Evolutionary conservation across 1,140 invertebrate species (phyloP).

Genomic region (Pteromalus puparum): DNA sequence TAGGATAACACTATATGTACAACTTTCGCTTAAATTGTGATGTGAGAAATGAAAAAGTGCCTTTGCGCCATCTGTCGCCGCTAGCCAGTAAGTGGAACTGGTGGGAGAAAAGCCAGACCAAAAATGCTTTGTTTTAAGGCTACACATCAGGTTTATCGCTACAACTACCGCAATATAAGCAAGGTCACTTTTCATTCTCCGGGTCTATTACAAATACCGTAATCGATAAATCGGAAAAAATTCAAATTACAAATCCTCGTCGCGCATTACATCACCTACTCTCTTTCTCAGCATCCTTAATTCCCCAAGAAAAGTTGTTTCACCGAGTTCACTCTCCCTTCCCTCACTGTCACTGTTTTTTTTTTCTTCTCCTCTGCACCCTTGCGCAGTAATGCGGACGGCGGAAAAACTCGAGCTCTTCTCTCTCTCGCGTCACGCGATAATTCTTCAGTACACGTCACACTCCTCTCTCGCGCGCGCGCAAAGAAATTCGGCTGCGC

Average conservation of each 20-base stretch:
- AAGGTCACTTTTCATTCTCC: too few relatives aligned
- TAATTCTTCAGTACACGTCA: conserved; percentile 48
- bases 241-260: not conserved
- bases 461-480: not conserved
- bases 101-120: too few relatives aligned
- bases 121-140: too few relatives aligned
- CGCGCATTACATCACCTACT: not conserved
- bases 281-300: not conserved
- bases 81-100: too few relatives aligned
- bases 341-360: conserved; percentile 18
- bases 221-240: not conserved
- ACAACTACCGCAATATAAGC: too few relatives aligned
- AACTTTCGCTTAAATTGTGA: too few relatives aligned
- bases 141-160: too few relatives aligned
- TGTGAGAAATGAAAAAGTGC: too few relatives aligned
- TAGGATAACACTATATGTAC: too few relatives aligned
- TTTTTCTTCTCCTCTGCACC: not conserved
- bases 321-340: conserved; percentile 5
- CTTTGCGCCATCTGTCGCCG: too few relatives aligned
- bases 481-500: conserved; percentile 46
- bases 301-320: conserved; percentile 6
- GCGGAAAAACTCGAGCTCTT: not conserved
- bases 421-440: conserved; percentile 23
- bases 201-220: too few relatives aligned
- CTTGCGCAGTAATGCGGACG: not conserved